These are phyloP conservation scores for Agonum fuliginosum DNA, from an alignment of 2,888 invertebrate genomes.

Conservation along the genomic window DNA sequence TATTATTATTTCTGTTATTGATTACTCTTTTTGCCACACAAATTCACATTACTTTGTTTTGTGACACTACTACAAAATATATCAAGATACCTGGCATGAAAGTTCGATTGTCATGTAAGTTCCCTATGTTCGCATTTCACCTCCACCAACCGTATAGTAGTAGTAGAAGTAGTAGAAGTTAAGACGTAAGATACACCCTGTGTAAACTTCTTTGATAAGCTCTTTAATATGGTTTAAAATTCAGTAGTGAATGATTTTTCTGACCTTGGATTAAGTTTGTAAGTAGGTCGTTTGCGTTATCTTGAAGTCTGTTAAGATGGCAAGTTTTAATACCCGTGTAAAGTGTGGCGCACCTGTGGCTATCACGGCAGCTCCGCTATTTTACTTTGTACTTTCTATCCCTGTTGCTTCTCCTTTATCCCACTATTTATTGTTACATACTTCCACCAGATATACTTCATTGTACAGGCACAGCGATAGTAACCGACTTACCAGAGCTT, in stretches of 20 bases:
- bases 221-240: conserved; percentile 38
- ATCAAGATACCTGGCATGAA: too few relatives aligned
- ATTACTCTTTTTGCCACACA: too few relatives aligned
- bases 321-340: conserved; percentile 53
- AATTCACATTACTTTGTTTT: too few relatives aligned
- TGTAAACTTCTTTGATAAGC: conserved; percentile 44
- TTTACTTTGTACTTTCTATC: not conserved
- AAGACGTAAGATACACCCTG: too few relatives aligned
- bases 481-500: not conserved
- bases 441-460: conserved; percentile 1
- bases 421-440: conserved; percentile 37
- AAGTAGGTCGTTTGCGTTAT: conserved; percentile 52
- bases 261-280: conserved; percentile 49
- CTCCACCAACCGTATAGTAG: too few relatives aligned
- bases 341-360: conserved; percentile 52
- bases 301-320: conserved; percentile 44
- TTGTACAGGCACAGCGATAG: too few relatives aligned
- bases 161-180: too few relatives aligned
- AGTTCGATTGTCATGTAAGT: too few relatives aligned
- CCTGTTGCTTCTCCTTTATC: conserved; percentile 34
- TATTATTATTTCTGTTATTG: too few relatives aligned
- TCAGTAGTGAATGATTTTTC: conserved; percentile 5
- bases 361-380: conserved; percentile 4
- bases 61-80: too few relatives aligned
- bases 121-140: too few relatives aligned